These are phyloP conservation scores for Polydrusus pterygomalis DNA, from an alignment of 2,888 invertebrate genomes.

Conservation along the genomic window DNA sequence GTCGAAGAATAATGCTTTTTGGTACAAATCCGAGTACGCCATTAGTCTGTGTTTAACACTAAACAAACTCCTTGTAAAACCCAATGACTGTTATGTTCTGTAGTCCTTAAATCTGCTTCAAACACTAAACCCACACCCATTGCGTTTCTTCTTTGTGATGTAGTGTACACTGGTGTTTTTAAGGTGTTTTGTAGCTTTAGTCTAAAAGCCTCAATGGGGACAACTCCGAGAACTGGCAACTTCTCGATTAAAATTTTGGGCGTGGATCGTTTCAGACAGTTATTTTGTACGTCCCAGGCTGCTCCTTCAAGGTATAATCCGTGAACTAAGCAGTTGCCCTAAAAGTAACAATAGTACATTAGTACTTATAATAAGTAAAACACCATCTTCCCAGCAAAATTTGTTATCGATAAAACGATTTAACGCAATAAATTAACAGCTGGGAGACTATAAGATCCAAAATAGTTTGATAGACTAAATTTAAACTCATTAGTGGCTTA, in stretches of 20 bases:
- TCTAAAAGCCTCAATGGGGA: conserved; percentile 89
- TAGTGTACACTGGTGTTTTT: conserved; percentile 92
- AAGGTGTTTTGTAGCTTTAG: conserved; percentile 92
- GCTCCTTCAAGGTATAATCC: conserved; percentile 92
- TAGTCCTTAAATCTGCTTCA: conserved; percentile 89
- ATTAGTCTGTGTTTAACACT: conserved; percentile 85
- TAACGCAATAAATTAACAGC: too few relatives aligned
- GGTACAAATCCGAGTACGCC: not conserved
- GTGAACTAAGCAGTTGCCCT: conserved; percentile 85
- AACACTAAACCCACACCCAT: conserved; percentile 95
- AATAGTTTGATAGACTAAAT: too few relatives aligned
- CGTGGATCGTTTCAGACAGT: conserved; percentile 82
- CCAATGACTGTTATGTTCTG: conserved; percentile 92
- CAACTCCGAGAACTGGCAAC: conserved; percentile 88
- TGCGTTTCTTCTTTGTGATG: conserved; percentile 88
- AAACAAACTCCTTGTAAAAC: conserved; percentile 92
- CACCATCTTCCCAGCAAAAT: too few relatives aligned
- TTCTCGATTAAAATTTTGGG: conserved; percentile 91
- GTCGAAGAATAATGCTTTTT: not conserved
- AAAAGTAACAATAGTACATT: conserved; percentile 53
- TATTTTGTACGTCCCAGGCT: conserved; percentile 84
- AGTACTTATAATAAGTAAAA: too few relatives aligned
- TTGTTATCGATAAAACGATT: too few relatives aligned
- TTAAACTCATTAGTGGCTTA: too few relatives aligned
- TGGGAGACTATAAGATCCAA: too few relatives aligned